Conservation (phyloP, 2,113 vertebrate species). For the Erythrolamprus reginae region DNA sequence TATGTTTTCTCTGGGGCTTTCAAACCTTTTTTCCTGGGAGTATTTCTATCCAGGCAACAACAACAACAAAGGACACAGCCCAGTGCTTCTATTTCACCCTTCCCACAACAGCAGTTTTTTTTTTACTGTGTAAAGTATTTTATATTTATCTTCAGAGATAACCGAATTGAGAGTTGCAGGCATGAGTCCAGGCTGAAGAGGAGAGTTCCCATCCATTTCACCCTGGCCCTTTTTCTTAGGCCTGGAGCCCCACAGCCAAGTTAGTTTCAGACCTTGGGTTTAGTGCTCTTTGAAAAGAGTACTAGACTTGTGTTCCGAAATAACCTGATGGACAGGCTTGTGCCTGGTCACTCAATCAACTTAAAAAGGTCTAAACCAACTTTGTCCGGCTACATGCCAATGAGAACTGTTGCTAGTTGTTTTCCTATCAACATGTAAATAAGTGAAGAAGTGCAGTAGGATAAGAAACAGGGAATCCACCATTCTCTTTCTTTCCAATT, state of each 20-base stretch:
- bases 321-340: neutral
- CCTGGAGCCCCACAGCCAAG: neutral
- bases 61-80: neutral
- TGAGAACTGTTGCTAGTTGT: neutral
- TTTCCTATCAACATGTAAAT: neutral
- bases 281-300: neutral
- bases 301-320: neutral
- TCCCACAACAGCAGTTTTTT: neutral
- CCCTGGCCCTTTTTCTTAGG: neutral
- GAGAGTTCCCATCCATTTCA: neutral
- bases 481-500: neutral
- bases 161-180: neutral
- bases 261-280: neutral
- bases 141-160: neutral
- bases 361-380: neutral
- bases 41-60: neutral
- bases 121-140: neutral
- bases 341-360: neutral
- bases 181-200: neutral
- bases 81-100: neutral
- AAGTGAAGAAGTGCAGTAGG: neutral
- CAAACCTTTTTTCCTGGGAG: neutral
- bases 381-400: neutral
- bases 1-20: neutral
- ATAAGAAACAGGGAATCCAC: neutral